Conservation (phyloP, 92 coral and sea anemone genomes). For the Palythoa grandiflora region DNA sequence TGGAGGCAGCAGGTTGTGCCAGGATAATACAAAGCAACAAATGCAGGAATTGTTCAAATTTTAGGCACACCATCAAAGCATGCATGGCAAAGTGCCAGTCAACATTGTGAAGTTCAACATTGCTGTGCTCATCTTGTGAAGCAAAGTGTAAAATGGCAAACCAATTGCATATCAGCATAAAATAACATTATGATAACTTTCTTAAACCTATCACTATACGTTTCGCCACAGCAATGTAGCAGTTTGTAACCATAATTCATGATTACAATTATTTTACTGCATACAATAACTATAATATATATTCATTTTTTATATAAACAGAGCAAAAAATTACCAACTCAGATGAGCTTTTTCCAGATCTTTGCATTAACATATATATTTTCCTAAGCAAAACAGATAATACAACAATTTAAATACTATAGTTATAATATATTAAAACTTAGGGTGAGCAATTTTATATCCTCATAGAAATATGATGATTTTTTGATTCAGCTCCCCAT, state of each 20-base stretch:
- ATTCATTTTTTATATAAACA: not conserved
- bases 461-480: not conserved
- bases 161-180: constrained; percentile 38
- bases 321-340: not conserved
- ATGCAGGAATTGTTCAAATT: constrained; percentile 59
- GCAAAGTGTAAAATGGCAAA: constrained; percentile 54
- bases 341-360: not conserved
- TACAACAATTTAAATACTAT: not conserved
- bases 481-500: not conserved
- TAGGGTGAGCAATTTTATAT: not conserved
- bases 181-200: not conserved
- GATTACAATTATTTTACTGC: constrained; percentile 7
- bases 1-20: constrained; percentile 65
- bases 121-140: constrained; percentile 76
- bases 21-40: constrained; percentile 58
- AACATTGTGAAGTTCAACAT: constrained; percentile 40
- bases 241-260: constrained; percentile 7
- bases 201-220: not conserved
- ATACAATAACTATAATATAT: constrained; percentile 10
- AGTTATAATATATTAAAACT: not conserved
- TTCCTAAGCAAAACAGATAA: not conserved
- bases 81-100: constrained; percentile 61
- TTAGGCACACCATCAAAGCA: constrained; percentile 72
- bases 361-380: not conserved
- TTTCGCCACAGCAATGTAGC: constrained; percentile 6